Percentiles rank a stretch among this genome's conserved stretches.
Conservation (phyloP, 2,113 vertebrate species). For the Apus apus region DNA sequence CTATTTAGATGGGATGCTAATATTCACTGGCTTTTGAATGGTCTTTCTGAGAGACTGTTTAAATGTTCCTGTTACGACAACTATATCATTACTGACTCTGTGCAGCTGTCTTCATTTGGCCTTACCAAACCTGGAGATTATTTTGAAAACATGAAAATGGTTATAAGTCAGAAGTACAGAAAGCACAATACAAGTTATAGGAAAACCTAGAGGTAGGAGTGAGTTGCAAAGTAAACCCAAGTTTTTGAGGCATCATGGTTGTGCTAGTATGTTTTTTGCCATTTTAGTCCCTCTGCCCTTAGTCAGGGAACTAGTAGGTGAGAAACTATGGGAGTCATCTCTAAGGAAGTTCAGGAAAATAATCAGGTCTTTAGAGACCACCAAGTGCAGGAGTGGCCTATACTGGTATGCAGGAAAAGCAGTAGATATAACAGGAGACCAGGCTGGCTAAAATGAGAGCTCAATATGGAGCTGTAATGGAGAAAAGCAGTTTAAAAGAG, state of each 20-base stretch:
- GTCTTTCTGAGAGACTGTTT: background rate
- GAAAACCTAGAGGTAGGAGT: background rate
- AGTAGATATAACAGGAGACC: background rate
- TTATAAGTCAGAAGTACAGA: background rate
- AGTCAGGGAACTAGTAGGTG: background rate
- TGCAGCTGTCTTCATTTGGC: background rate
- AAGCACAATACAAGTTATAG: background rate
- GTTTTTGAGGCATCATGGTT: background rate
- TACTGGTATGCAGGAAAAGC: background rate
- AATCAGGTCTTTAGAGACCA: background rate
- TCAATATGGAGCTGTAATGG: background rate
- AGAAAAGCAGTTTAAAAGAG: background rate
- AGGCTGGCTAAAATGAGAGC: background rate
- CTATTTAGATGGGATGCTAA: background rate
- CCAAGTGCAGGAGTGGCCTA: background rate
- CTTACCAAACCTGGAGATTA: background rate
- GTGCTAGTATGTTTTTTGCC: background rate
- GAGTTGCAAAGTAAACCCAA: background rate
- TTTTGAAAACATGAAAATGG: background rate
- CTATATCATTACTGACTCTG: background rate
- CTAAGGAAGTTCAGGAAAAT: background rate
- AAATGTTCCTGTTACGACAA: background rate
- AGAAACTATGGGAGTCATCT: background rate
- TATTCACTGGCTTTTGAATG: background rate
- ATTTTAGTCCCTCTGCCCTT: background rate